A percentile compares a stretch with the other conserved stretches of the same genome.
Evolutionary conservation across 2,888 invertebrate species (phyloP).

Genomic region (Spicauda simplicius): DNA sequence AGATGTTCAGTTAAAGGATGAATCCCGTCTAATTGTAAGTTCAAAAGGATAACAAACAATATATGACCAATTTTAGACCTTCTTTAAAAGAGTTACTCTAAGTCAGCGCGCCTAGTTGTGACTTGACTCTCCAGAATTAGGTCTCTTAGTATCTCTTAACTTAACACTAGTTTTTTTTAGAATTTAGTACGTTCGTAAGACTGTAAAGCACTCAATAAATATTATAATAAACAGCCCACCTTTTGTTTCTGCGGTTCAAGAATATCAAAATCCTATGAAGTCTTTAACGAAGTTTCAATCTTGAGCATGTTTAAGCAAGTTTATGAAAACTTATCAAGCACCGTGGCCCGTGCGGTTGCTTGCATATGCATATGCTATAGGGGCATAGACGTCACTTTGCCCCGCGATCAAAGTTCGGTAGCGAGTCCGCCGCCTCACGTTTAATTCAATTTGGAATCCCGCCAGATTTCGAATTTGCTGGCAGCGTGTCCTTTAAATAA

Average conservation of each 20-base stretch:
- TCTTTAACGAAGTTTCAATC: slow-evolving; percentile 24
- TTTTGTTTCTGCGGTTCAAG: neutral
- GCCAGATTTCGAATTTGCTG: slow-evolving; percentile 79
- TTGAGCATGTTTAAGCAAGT: slow-evolving; percentile 30
- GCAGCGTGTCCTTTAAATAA: slow-evolving; percentile 73
- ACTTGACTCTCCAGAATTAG: no score
- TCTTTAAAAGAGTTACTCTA: no score
- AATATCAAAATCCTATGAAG: neutral
- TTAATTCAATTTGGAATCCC: slow-evolving; percentile 79
- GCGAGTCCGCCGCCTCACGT: slow-evolving; percentile 64
- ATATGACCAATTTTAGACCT: no score
- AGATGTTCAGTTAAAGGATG: no score
- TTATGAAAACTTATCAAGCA: slow-evolving; percentile 36
- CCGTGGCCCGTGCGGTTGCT: slow-evolving; percentile 24
- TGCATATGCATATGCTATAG: slow-evolving; percentile 39
- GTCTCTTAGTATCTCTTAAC: no score
- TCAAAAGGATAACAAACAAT: no score
- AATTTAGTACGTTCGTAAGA: no score
- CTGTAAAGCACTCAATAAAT: neutral
- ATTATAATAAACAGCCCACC: neutral
- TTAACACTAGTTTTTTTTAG: no score
- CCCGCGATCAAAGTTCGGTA: slow-evolving; percentile 66
- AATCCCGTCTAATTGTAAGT: no score
- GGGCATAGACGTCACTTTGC: slow-evolving; percentile 57
- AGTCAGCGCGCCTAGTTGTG: no score